These are phyloP conservation scores for Tetranychus truncatus DNA, from an alignment of 2,888 invertebrate species.

Conservation along the genomic window DNA sequence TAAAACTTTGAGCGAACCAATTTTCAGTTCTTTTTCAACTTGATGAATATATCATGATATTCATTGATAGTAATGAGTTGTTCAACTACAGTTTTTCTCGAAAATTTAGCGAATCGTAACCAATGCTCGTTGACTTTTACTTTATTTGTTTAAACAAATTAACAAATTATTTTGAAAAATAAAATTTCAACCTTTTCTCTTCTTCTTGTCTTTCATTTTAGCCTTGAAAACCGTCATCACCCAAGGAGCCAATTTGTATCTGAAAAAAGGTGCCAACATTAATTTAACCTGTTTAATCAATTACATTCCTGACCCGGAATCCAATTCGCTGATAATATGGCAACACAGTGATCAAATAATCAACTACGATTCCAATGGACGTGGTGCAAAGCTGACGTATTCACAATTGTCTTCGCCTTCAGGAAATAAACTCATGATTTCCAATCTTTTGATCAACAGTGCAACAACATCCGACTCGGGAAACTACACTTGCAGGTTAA, in stretches of 20 bases:
- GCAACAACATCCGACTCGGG: neutral
- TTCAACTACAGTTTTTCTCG: too few relatives aligned
- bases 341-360: constrained; percentile 83
- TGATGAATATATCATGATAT: too few relatives aligned
- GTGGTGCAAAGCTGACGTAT: neutral
- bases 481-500: neutral
- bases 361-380: constrained; percentile 40
- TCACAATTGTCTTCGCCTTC: neutral
- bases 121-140: too few relatives aligned
- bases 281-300: constrained; percentile 72
- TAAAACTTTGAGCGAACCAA: too few relatives aligned
- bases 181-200: neutral
- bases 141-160: too few relatives aligned
- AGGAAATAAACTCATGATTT: neutral
- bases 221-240: constrained; percentile 39
- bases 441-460: neutral
- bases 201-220: neutral
- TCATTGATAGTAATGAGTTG: too few relatives aligned
- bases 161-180: too few relatives aligned
- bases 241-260: constrained; percentile 63
- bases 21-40: too few relatives aligned
- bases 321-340: constrained; percentile 39
- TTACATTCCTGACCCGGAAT: constrained; percentile 48
- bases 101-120: too few relatives aligned
- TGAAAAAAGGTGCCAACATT: constrained; percentile 68